Evolutionary conservation across 2,797 vertebrate genomes (phyloP), one percentile per base, ranked within the genome.

Genomic region (Cynopterus sphinx): DNA sequence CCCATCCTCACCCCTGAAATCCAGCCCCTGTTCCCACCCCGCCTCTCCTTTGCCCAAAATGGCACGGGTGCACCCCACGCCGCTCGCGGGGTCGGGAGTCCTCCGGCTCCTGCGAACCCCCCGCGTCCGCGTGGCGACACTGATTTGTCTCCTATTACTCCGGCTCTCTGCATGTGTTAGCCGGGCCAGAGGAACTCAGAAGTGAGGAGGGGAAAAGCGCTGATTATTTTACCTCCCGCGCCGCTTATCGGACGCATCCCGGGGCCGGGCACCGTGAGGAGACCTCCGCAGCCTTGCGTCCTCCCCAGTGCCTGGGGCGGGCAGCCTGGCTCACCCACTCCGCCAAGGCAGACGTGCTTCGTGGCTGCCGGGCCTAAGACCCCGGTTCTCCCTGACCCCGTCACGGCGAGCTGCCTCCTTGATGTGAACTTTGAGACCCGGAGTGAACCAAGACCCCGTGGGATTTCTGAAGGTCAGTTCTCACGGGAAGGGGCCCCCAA

Each of bases 241-340:
- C 31, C 11, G 61, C n/a, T 53, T 24, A 1, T 28, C 11, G 33
- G 61, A 55, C 0, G 0, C 2, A 22, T 2, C 33, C 33, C 33
- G 33, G 33, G 33, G 33, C 57, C 1, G 15, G 59, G 67, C 21
- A 28, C 70, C 13, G 7, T 1, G 2, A 0, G 8, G 33, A 71
- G 61, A 36, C 31, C 28, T 74, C 57, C 1, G 15, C 0, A 3
- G 46, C 6, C 9, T 24, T 8, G 21, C 2, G 0, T 12, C 39
- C 33, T 4, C 73, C 16, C 46, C 2, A 22, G 57, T 65, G 1
- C 24, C 67, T 17, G 53, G 19, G 22, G 2, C 16, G 19, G 22
- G 2, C 16, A 31, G 24, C 33, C 55, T 15, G 31, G 33, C 39
- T 12, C 16, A 26, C 19, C 12, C 10, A 3, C 31, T 15, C 31